These are phyloP conservation scores for Steinernema feltiae DNA, from an alignment of 1,140 invertebrate genomes.

Conservation along the genomic window DNA sequence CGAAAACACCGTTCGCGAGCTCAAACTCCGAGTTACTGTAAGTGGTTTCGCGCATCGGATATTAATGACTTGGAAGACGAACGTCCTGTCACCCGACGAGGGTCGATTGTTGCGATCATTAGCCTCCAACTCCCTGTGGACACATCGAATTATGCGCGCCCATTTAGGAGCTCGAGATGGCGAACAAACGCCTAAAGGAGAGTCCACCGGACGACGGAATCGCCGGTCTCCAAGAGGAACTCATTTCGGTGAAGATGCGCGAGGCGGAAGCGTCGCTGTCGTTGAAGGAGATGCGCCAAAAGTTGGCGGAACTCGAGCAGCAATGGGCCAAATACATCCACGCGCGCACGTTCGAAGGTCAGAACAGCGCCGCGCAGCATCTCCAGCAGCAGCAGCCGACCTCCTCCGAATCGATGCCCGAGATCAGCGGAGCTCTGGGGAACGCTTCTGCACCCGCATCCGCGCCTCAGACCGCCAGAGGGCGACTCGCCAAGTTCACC, in stretches of 20 bases:
- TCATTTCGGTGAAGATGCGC: slow-evolving; percentile 88
- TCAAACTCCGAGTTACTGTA: slow-evolving; percentile 68
- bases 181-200: slow-evolving; percentile 57
- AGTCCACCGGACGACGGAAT: slow-evolving; percentile 62
- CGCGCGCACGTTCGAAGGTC: slow-evolving; percentile 20
- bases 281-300: too few relatives aligned
- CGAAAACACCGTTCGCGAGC: slow-evolving; percentile 71
- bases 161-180: slow-evolving; percentile 73
- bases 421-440: slow-evolving; percentile 5
- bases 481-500: slow-evolving; percentile 49
- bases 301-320: slow-evolving; percentile 76
- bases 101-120: not conserved
- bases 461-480: slow-evolving; percentile 40
- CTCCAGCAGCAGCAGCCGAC: slow-evolving; percentile 8
- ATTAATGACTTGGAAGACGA: slow-evolving; percentile 1
- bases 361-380: slow-evolving; percentile 15
- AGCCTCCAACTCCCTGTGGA: too few relatives aligned
- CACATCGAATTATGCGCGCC: slow-evolving; percentile 1
- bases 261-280: slow-evolving; percentile 90
- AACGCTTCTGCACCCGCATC: slow-evolving; percentile 26
- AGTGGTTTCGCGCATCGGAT: not conserved
- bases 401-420: slow-evolving; percentile 28
- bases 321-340: slow-evolving; percentile 60
- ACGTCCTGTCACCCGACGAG: not conserved
- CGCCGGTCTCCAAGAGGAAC: slow-evolving; percentile 85